Conservation (phyloP, 1,140 invertebrate genomes). For the Mamestra configurata region DNA sequence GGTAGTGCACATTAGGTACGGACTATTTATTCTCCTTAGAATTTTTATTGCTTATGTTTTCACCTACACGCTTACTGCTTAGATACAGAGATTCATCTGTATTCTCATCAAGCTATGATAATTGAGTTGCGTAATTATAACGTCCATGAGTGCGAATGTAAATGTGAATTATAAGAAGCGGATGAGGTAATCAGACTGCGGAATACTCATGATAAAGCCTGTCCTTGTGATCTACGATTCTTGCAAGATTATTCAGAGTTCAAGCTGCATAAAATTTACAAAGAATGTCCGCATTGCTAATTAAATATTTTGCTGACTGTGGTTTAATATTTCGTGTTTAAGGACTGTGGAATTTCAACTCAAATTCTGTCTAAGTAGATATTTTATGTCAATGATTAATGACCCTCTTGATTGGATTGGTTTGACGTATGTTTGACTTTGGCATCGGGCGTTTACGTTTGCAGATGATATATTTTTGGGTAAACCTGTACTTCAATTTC, state of each 20-base stretch:
- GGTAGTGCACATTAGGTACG: constrained; percentile 16
- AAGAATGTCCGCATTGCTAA: neutral
- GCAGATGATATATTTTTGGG: too few species aligned
- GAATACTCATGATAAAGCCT: neutral
- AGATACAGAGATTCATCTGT: constrained; percentile 32
- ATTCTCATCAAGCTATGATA: constrained; percentile 34
- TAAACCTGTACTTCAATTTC: too few species aligned
- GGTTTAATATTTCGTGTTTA: neutral
- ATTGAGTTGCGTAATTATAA: constrained; percentile 46
- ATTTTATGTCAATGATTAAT: too few species aligned
- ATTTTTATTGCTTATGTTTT: constrained; percentile 40
- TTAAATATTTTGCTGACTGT: neutral
- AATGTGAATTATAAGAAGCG: constrained; percentile 29
- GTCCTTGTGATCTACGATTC: neutral
- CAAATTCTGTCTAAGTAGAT: too few species aligned
- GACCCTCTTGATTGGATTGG: too few species aligned
- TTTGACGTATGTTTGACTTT: too few species aligned
- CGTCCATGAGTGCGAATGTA: constrained; percentile 45
- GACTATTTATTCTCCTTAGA: constrained; percentile 13
- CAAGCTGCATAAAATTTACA: neutral
- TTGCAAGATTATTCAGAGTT: neutral
- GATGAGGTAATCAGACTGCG: constrained; percentile 24
- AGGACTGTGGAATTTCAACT: too few species aligned
- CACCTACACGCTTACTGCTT: constrained; percentile 10
- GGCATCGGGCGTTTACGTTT: too few species aligned